Conservation (phyloP, 2,888 invertebrate species). For the Leucophenga montana region DNA sequence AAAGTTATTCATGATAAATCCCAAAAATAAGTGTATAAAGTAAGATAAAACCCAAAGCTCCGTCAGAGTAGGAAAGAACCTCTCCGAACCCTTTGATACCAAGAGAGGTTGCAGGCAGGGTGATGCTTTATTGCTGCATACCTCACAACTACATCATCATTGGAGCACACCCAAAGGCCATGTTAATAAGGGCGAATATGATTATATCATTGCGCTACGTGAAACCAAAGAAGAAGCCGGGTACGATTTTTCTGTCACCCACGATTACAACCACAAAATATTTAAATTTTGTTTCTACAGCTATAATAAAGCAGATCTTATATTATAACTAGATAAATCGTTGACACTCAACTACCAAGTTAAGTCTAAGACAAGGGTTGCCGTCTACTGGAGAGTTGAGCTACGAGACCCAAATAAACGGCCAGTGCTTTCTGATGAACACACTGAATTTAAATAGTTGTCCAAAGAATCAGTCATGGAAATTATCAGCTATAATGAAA, state of each 20-base stretch:
- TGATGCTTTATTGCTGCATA: too few relatives aligned
- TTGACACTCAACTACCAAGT: slow-evolving; percentile 79
- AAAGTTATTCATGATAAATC: too few relatives aligned
- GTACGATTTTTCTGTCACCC: slow-evolving; percentile 67
- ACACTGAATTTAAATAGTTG: slow-evolving; percentile 88
- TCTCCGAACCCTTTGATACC: too few relatives aligned
- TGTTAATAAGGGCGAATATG: slow-evolving; percentile 91
- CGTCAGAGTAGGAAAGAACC: too few relatives aligned
- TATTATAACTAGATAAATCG: slow-evolving; percentile 79
- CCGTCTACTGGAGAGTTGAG: slow-evolving; percentile 88
- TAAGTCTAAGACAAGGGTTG: slow-evolving; percentile 79
- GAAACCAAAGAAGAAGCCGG: slow-evolving; percentile 95
- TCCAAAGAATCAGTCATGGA: slow-evolving; percentile 80
- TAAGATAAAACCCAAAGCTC: slow-evolving; percentile 68
- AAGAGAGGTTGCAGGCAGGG: too few relatives aligned
- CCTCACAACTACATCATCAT: slow-evolving; percentile 85
- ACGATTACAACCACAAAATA: background rate
- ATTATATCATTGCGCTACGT: slow-evolving; percentile 86
- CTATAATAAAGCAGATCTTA: slow-evolving; percentile 74
- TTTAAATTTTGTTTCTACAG: slow-evolving; percentile 42
- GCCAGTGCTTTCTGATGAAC: slow-evolving; percentile 85
- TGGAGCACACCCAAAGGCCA: slow-evolving; percentile 99
- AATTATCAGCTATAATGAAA: slow-evolving; percentile 77
- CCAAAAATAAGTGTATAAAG: too few relatives aligned
- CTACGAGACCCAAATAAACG: slow-evolving; percentile 78